These are phyloP conservation scores for Chromoteleia sp. DNA, from an alignment of 2,888 invertebrate genomes.

Conservation along the genomic window DNA sequence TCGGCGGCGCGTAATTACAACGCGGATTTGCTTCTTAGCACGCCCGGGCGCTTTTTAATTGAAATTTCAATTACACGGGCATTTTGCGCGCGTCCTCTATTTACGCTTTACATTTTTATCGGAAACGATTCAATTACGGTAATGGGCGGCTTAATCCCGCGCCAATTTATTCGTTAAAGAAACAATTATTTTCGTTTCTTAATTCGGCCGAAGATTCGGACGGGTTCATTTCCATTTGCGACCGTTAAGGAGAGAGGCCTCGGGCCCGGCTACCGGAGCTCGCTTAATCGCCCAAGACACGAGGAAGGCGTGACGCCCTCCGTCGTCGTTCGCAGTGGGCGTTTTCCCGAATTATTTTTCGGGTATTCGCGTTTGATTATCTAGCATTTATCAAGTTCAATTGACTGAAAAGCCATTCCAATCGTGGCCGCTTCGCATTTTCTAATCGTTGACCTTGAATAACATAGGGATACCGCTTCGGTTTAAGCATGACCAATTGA, in stretches of 20 bases:
- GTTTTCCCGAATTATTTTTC: slow-evolving; percentile 64
- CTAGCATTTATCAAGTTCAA: slow-evolving; percentile 43
- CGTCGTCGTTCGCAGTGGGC: slow-evolving; percentile 67
- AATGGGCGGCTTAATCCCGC: slow-evolving; percentile 41
- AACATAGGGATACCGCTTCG: neutral
- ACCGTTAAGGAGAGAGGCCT: slow-evolving; percentile 62
- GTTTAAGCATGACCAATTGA: too few species aligned
- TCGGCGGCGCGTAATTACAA: slow-evolving; percentile 48
- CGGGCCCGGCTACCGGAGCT: slow-evolving; percentile 38
- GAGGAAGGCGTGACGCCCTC: slow-evolving; percentile 73
- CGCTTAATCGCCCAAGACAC: slow-evolving; percentile 73
- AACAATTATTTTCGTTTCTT: slow-evolving; percentile 58
- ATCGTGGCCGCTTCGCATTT: neutral
- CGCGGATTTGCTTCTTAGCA: slow-evolving; percentile 48
- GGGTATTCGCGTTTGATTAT: slow-evolving; percentile 43
- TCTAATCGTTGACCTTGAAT: slow-evolving; percentile 40
- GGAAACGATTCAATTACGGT: slow-evolving; percentile 39
- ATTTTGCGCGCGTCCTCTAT: neutral
- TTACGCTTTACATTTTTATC: slow-evolving; percentile 23
- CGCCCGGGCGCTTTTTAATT: slow-evolving; percentile 54
- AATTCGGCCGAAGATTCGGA: slow-evolving; percentile 49
- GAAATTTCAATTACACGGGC: slow-evolving; percentile 51
- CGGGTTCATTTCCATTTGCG: slow-evolving; percentile 63
- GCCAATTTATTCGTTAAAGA: slow-evolving; percentile 56
- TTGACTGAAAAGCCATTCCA: slow-evolving; percentile 26